phyloP scores from a whole-genome alignment of 2,888 invertebrate species.

The Pseudococcus longispinus region DNA sequence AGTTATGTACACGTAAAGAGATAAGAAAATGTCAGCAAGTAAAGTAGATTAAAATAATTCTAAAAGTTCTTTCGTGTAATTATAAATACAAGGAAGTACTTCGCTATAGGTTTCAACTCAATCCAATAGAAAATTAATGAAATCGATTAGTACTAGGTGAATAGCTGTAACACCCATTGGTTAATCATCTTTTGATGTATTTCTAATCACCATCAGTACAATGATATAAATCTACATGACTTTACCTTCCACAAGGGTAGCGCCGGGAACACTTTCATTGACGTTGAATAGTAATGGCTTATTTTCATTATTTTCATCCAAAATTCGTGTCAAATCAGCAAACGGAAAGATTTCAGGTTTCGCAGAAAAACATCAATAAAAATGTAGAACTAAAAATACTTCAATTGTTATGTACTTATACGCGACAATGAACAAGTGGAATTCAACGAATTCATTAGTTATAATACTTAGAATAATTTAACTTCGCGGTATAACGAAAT shows the following conservation, averaged over 20 bases:
- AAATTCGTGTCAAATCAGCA: neutral
- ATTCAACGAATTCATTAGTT: too few species aligned
- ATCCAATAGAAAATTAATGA: neutral
- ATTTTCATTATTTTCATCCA: constrained; percentile 10
- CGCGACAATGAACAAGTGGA: neutral
- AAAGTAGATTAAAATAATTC: neutral
- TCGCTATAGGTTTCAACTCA: neutral
- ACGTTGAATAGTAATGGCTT: neutral
- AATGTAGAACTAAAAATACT: neutral
- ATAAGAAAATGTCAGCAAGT: neutral
- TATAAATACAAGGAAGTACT: neutral
- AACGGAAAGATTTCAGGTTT: neutral
- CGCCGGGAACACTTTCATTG: neutral
- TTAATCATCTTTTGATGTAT: neutral
- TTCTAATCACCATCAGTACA: neutral
- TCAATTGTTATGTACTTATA: neutral
- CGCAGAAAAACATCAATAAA: neutral
- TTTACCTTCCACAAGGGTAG: neutral
- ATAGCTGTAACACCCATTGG: neutral
- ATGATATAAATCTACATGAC: neutral
- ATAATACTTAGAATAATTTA: neutral
- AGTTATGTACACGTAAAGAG: neutral
- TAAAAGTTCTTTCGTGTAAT: neutral
- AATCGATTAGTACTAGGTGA: neutral
- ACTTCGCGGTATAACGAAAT: neutral